phyloP scores from a whole-genome alignment of 2,113 vertebrate genomes.

The Sinocyclocheilus rhinocerous region DNA sequence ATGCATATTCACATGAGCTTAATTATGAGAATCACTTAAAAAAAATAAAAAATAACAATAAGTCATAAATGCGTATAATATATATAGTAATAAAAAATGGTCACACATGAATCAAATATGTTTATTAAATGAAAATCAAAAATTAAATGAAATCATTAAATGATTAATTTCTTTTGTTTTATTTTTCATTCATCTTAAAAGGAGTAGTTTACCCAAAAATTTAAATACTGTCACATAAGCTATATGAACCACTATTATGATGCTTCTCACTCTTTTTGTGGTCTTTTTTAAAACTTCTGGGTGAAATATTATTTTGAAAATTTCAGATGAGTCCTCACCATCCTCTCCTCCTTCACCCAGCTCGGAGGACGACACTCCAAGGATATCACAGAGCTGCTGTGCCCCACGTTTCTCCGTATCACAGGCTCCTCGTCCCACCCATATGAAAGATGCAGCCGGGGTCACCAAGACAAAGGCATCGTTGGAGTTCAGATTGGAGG shows the following conservation, averaged over 20 bases:
- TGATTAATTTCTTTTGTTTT: not conserved
- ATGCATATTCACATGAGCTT: no score
- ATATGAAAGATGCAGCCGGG: constrained; percentile 80
- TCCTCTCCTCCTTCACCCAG: constrained; percentile 89
- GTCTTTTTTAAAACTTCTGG: not conserved
- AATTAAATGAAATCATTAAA: not conserved
- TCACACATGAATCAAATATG: not conserved
- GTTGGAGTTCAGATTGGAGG: constrained; percentile 91
- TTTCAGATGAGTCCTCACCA: constrained; percentile 70
- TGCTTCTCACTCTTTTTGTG: not conserved
- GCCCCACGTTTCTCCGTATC: constrained; percentile 85
- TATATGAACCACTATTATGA: not conserved
- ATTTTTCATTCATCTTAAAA: not conserved
- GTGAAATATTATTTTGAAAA: not conserved
- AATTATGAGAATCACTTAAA: no score
- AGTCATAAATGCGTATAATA: not conserved
- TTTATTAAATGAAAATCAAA: no score
- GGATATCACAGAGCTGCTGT: constrained; percentile 81
- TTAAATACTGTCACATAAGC: not conserved
- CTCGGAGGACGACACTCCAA: constrained; percentile 79
- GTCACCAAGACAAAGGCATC: constrained; percentile 92
- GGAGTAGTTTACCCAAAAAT: not conserved
- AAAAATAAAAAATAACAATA: no score
- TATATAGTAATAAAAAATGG: not conserved
- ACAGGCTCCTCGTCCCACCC: constrained; percentile 89